Conservation (phyloP, 2,113 vertebrate species). For the Dasyornis broadbenti region DNA sequence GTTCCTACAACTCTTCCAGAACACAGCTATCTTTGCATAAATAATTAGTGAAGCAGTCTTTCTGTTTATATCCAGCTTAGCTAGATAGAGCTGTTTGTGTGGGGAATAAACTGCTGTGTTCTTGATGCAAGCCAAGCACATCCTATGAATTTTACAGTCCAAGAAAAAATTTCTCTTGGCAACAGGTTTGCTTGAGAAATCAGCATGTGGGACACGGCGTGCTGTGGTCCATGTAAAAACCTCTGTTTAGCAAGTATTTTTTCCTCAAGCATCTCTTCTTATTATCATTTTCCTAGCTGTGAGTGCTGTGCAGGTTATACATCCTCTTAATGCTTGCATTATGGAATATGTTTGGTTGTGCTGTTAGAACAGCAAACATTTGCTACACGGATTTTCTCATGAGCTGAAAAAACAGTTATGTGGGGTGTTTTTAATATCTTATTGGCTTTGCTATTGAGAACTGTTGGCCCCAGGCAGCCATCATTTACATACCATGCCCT, state of each 20-base stretch:
- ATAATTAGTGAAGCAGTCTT: constrained; percentile 38
- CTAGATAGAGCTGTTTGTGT: constrained; percentile 46
- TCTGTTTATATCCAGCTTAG: constrained; percentile 49
- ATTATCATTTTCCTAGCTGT: background rate
- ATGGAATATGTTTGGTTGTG: constrained; percentile 8
- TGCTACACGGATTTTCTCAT: constrained; percentile 37
- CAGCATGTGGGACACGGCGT: constrained; percentile 57
- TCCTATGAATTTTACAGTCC: constrained; percentile 68
- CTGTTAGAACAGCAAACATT: constrained; percentile 48
- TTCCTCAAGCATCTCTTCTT: background rate
- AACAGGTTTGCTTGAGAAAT: constrained; percentile 52
- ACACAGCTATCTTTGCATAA: constrained; percentile 45
- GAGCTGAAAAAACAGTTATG: constrained; percentile 38
- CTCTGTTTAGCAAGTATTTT: constrained; percentile 51
- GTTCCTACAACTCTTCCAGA: constrained; percentile 16
- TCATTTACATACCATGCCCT: constrained; percentile 21
- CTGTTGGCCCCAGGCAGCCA: constrained; percentile 13
- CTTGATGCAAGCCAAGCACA: constrained; percentile 56
- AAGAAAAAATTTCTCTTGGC: constrained; percentile 56
- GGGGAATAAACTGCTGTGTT: constrained; percentile 57
- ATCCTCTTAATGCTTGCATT: constrained; percentile 22
- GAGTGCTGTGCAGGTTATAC: background rate
- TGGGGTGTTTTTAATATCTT: constrained; percentile 46
- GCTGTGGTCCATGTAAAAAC: constrained; percentile 33
- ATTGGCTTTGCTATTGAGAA: constrained; percentile 1